A percentile compares a stretch with the other conserved stretches of the same genome.
These are phyloP conservation scores for Drosophila algonquin DNA, from an alignment of 2,888 invertebrate genomes.

Conservation along the genomic window DNA sequence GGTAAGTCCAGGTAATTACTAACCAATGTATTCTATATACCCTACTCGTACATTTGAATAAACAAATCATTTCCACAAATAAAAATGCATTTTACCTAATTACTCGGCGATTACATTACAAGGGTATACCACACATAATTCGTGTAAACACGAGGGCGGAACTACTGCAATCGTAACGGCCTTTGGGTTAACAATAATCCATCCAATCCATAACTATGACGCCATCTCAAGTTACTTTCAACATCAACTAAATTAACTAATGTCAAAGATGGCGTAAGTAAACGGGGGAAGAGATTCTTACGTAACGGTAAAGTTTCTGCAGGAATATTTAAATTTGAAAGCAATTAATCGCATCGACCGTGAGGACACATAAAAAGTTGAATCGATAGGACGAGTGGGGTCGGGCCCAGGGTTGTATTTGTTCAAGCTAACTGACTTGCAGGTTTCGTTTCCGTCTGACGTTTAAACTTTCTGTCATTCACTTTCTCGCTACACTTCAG, in stretches of 20 bases:
- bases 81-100: not conserved
- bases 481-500: constrained; percentile 29
- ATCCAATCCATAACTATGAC: too few species aligned
- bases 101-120: not conserved
- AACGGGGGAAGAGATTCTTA: not conserved
- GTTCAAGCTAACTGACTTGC: not conserved
- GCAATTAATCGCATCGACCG: not conserved
- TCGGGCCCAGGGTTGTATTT: not conserved
- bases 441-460: constrained; percentile 40
- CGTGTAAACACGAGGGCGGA: too few species aligned
- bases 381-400: not conserved
- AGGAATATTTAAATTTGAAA: not conserved
- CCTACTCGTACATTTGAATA: constrained; percentile 8
- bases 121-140: too few species aligned
- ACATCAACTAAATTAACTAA: not conserved
- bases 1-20: constrained; percentile 58
- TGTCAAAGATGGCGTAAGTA: not conserved
- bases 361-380: not conserved
- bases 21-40: constrained; percentile 1
- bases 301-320: not conserved
- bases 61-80: constrained; percentile 7
- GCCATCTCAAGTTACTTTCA: not conserved
- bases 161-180: too few species aligned
- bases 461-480: constrained; percentile 50
- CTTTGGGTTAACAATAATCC: too few species aligned